Percentiles rank a stretch among this genome's conserved stretches.
These are phyloP conservation scores for Pipistrellus pipistrellus DNA, from an alignment of 2,797 vertebrate species.

Conservation along the genomic window DNA sequence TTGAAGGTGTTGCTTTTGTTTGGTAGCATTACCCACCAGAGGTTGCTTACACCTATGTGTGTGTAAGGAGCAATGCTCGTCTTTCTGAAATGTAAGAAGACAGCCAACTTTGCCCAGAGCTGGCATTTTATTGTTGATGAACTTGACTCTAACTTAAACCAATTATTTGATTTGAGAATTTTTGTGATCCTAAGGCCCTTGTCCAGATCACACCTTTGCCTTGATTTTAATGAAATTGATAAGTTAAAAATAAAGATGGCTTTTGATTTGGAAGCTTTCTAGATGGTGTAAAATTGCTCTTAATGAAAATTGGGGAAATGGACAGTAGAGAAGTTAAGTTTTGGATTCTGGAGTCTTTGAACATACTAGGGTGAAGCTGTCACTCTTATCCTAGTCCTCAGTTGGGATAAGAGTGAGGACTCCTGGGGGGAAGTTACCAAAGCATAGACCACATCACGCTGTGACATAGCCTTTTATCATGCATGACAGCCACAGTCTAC, in stretches of 20 bases:
- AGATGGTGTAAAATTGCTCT: conserved; percentile 37
- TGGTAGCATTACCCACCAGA: conserved; percentile 70
- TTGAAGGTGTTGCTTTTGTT: conserved; percentile 86
- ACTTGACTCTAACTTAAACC: conserved; percentile 64
- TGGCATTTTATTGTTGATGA: conserved; percentile 58
- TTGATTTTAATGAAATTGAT: conserved; percentile 50
- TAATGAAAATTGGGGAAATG: conserved; percentile 52
- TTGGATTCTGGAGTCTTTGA: conserved; percentile 58
- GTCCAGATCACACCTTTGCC: background rate
- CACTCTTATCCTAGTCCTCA: conserved; percentile 51
- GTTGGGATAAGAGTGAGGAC: background rate
- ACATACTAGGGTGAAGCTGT: conserved; percentile 31
- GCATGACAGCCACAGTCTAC: conserved; percentile 42
- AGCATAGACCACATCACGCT: conserved; percentile 50
- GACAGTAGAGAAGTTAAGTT: conserved; percentile 54
- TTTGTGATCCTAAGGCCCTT: conserved; percentile 50
- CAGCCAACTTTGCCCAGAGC: conserved; percentile 33
- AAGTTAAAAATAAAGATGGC: conserved; percentile 64
- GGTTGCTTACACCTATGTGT: conserved; percentile 70
- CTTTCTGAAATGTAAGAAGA: conserved; percentile 59
- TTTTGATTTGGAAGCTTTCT: conserved; percentile 55
- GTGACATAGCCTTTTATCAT: conserved; percentile 78
- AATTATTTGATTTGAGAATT: conserved; percentile 68
- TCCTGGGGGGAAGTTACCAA: background rate
- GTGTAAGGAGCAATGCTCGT: conserved; percentile 6